Percentiles rank a stretch among this genome's conserved stretches.
These are phyloP conservation scores for Istiophorus platypterus DNA, from an alignment of 2,113 vertebrate genomes.

Conservation along the genomic window DNA sequence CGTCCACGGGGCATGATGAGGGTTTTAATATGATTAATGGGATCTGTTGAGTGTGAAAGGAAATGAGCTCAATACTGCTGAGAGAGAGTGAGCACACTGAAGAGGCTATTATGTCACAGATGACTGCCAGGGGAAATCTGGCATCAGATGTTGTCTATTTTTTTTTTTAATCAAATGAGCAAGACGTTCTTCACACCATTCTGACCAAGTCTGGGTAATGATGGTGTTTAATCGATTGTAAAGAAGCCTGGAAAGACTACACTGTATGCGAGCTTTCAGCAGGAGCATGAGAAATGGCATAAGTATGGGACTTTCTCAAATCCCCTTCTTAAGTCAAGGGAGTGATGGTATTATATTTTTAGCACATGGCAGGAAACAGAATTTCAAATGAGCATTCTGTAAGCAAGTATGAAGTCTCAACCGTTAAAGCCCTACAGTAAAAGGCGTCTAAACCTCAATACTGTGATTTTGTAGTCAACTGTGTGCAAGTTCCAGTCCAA, in stretches of 20 bases:
- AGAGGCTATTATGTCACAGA: conserved; percentile 51
- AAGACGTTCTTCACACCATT: not conserved
- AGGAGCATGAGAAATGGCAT: not conserved
- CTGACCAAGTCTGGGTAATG: not conserved
- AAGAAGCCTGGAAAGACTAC: not conserved
- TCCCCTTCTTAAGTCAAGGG: not conserved
- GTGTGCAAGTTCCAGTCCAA: no score
- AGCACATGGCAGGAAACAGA: not conserved
- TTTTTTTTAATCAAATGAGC: conserved; percentile 41
- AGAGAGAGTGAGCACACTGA: conserved; percentile 41
- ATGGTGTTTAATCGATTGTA: conserved; percentile 12
- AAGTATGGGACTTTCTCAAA: not conserved
- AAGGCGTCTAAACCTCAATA: no score
- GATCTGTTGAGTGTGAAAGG: conserved; percentile 56
- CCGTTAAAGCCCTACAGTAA: no score
- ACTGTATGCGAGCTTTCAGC: not conserved
- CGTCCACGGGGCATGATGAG: conserved; percentile 39
- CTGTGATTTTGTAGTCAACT: no score
- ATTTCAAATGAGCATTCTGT: not conserved
- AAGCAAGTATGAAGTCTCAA: no score
- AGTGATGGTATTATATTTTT: not conserved
- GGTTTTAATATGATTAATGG: conserved; percentile 63
- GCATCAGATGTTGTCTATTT: conserved; percentile 39
- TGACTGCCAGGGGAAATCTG: conserved; percentile 55
- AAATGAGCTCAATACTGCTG: conserved; percentile 39